A percentile compares a stretch with the other conserved stretches of the same genome.
Evolutionary conservation across 2,113 vertebrate species (phyloP).

Genomic region (Thomomys bottae): DNA sequence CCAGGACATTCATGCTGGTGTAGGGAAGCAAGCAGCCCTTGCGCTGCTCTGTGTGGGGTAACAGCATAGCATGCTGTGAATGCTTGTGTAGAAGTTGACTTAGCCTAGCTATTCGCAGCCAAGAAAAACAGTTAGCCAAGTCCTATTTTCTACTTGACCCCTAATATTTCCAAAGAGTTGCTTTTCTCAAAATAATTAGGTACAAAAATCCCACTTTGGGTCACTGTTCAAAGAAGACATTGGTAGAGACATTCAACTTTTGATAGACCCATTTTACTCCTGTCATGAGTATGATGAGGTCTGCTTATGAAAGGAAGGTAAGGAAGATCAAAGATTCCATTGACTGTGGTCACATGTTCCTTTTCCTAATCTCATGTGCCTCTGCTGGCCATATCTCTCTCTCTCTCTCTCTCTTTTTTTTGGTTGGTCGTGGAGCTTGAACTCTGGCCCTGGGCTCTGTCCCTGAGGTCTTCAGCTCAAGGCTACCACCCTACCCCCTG

Average conservation of each 20-base stretch:
- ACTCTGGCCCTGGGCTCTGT: too few species aligned
- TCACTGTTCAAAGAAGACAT: not conserved
- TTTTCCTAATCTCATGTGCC: not conserved
- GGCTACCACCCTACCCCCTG: too few species aligned
- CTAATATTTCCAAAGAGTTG: constrained; percentile 3
- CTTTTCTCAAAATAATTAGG: constrained; percentile 23
- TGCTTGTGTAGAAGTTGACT: not conserved
- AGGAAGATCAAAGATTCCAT: not conserved
- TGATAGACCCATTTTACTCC: not conserved
- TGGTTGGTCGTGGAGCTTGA: too few species aligned
- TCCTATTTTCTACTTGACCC: not conserved
- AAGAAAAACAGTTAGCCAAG: not conserved
- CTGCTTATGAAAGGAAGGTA: not conserved
- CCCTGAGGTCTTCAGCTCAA: too few species aligned
- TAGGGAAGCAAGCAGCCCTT: not conserved
- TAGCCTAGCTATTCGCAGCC: not conserved
- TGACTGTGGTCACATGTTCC: not conserved
- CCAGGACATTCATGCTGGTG: not conserved
- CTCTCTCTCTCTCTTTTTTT: too few species aligned
- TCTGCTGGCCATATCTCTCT: not conserved
- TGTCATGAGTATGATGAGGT: not conserved
- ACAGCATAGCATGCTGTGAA: too few species aligned
- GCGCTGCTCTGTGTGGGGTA: not conserved
- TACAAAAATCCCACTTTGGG: not conserved
- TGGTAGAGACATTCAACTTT: not conserved